phyloP scores from a whole-genome alignment of 2,113 vertebrate species.

The Callipepla californica region DNA sequence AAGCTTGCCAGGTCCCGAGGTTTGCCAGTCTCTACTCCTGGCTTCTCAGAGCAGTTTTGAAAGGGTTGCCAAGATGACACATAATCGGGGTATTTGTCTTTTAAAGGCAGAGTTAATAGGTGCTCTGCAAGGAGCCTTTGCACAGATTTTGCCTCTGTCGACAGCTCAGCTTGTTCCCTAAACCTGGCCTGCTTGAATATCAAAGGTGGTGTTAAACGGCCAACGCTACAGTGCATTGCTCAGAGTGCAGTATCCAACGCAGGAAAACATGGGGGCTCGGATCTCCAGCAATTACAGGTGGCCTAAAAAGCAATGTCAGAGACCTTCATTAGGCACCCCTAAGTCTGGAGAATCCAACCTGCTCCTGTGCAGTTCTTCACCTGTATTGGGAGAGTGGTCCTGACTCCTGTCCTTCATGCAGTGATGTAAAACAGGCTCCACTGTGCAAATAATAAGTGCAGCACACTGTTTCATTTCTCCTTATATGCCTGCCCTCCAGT shows the following conservation, averaged over 20 bases:
- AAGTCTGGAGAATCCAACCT: background rate
- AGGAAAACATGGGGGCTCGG: background rate
- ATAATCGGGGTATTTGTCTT: background rate
- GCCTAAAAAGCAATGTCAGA: background rate
- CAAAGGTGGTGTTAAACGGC: background rate
- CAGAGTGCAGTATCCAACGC: background rate
- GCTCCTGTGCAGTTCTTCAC: background rate
- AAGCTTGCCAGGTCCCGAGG: background rate
- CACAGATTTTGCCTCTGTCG: background rate
- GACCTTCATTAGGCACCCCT: background rate
- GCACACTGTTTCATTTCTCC: background rate
- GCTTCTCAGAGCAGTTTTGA: background rate
- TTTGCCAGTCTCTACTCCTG: background rate
- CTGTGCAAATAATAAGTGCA: background rate
- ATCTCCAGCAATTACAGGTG: background rate
- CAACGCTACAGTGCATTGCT: rapidly evolving
- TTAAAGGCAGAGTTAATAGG: background rate
- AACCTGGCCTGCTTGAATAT: background rate
- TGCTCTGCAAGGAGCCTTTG: background rate
- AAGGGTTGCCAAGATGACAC: background rate
- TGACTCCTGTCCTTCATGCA: background rate
- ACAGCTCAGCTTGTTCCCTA: background rate
- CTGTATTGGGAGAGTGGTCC: background rate
- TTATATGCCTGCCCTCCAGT: background rate
- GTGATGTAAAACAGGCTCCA: rapidly evolving